phyloP scores from a whole-genome alignment of 2,113 vertebrate genomes.

The Echinops telfairi region DNA sequence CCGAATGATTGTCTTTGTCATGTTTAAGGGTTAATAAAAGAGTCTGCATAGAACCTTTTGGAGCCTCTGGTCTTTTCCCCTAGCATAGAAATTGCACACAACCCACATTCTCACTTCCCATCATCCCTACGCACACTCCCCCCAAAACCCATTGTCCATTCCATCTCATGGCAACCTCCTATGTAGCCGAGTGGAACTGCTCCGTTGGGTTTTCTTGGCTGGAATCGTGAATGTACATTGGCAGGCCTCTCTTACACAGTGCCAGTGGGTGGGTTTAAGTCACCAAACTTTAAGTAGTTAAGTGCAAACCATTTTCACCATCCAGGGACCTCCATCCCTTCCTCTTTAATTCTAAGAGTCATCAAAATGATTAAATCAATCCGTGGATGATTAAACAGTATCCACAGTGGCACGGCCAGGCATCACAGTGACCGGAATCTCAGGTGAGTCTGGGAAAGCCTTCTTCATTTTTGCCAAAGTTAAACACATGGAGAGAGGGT shows the following conservation, averaged over 20 bases:
- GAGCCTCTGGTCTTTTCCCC: no score
- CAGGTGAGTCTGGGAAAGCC: not conserved
- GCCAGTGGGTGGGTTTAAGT: not conserved
- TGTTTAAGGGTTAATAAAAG: no score
- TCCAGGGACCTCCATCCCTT: not conserved
- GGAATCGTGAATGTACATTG: not conserved
- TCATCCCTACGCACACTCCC: not conserved
- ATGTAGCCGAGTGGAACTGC: not conserved
- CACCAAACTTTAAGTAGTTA: not conserved
- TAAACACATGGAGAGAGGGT: not conserved
- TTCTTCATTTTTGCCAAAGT: not conserved
- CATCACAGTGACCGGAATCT: not conserved
- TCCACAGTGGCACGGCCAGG: not conserved
- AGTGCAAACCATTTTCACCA: not conserved
- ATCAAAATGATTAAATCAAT: not conserved
- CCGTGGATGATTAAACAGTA: no score
- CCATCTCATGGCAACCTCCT: not conserved
- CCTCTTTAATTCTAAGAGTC: not conserved
- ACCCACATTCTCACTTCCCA: no score
- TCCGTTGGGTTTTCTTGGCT: not conserved
- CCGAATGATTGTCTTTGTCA: no score
- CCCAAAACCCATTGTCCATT: not conserved
- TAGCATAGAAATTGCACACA: not conserved
- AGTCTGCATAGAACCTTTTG: no score
- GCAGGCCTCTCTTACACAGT: not conserved